These are phyloP conservation scores for Carassius carassius DNA, from an alignment of 2,113 vertebrate genomes.

Conservation along the genomic window DNA sequence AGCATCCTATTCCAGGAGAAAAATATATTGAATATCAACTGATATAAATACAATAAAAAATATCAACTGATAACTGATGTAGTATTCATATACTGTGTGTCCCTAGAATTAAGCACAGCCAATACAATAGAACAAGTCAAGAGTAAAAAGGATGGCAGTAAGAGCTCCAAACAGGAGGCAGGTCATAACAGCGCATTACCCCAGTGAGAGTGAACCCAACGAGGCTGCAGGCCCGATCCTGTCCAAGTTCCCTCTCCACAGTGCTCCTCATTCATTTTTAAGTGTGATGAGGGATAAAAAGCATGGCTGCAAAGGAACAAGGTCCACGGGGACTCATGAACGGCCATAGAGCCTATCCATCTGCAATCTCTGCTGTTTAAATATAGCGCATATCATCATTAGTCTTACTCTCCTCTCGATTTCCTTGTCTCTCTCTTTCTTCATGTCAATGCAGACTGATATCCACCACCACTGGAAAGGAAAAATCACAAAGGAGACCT, in stretches of 20 bases:
- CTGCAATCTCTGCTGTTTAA: conserved; percentile 41
- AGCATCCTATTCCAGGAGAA: neutral
- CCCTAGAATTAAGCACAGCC: neutral
- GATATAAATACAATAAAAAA: neutral
- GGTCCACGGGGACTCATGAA: conserved; percentile 20
- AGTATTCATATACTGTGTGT: neutral
- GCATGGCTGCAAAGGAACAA: conserved; percentile 30
- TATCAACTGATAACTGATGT: neutral
- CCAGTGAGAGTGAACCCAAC: neutral
- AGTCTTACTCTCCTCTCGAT: conserved; percentile 17
- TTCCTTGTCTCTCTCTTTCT: conserved; percentile 22
- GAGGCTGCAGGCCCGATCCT: conserved; percentile 18
- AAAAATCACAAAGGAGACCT: no score
- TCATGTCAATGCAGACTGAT: neutral
- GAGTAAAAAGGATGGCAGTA: neutral
- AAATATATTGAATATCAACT: neutral
- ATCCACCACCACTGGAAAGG: no score
- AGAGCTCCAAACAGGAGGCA: conserved; percentile 12
- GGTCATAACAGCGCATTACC: conserved; percentile 6
- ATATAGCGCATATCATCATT: conserved; percentile 40
- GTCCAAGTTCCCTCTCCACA: neutral
- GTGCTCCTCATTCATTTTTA: conserved; percentile 44
- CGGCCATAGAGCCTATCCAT: conserved; percentile 38
- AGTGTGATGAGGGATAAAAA: conserved; percentile 29
- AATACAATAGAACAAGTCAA: neutral